Percentiles rank a stretch among this genome's conserved stretches.
These are phyloP conservation scores for Drosophila bocki DNA, from an alignment of 1,140 invertebrate species.

Conservation along the genomic window DNA sequence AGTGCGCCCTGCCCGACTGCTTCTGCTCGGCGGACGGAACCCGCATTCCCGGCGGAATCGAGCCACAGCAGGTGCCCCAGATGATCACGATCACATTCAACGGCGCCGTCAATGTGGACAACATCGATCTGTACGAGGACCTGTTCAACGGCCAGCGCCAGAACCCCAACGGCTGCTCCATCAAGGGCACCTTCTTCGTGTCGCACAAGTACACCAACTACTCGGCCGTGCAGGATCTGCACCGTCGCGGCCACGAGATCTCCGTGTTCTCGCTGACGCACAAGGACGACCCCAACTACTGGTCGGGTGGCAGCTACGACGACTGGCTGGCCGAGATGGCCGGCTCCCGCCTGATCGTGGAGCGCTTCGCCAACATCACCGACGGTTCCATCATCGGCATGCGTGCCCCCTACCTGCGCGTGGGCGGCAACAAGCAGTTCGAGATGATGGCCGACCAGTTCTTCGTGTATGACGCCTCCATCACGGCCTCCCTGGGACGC, in stretches of 20 bases:
- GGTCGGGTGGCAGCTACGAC: constrained; percentile 94
- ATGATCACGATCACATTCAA: constrained; percentile 98
- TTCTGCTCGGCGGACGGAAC: constrained; percentile 97
- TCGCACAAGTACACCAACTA: constrained; percentile 99
- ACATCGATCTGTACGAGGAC: constrained; percentile 96
- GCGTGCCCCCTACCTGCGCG: constrained; percentile 94
- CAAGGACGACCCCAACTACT: constrained; percentile 95
- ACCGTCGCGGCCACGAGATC: constrained; percentile 96
- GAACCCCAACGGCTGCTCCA: constrained; percentile 97
- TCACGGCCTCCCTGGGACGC: constrained; percentile 94
- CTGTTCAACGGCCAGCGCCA: constrained; percentile 94
- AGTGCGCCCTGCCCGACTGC: constrained; percentile 95
- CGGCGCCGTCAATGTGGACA: constrained; percentile 97
- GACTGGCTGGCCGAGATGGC: constrained; percentile 98
- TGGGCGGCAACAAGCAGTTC: constrained; percentile 97
- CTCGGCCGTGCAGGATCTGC: constrained; percentile 96
- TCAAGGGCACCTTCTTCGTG: constrained; percentile 97
- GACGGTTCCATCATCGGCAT: constrained; percentile 95
- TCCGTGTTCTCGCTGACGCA: constrained; percentile 96
- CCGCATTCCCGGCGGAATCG: constrained; percentile 93
- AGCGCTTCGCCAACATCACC: constrained; percentile 96
- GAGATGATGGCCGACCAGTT: constrained; percentile 98
- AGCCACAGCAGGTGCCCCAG: constrained; percentile 94
- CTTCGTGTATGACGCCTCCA: constrained; percentile 97
- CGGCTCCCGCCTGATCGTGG: constrained; percentile 94